Evolutionary conservation across 2,888 invertebrate genomes (phyloP).

Genomic region (Drosophila flavopinicola): DNA sequence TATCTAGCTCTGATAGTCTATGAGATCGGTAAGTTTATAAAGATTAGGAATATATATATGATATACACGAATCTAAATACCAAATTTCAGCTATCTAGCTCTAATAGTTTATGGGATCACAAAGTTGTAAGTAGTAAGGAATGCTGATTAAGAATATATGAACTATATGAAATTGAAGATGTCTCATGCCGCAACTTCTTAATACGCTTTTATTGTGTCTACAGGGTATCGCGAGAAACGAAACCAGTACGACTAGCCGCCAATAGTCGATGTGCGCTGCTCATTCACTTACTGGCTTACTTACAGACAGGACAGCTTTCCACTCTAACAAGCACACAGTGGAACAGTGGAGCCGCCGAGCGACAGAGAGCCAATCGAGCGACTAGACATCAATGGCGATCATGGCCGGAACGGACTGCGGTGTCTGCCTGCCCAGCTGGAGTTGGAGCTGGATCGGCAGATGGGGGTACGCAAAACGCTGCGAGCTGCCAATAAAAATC

Average conservation of each 20-base stretch:
- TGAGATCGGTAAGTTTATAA: too few relatives aligned
- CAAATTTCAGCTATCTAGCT: too few relatives aligned
- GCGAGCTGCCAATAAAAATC: conserved; percentile 79
- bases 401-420: conserved; percentile 27
- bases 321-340: conserved; percentile 72
- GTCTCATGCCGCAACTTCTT: too few relatives aligned
- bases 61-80: too few relatives aligned
- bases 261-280: conserved; percentile 18
- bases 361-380: conserved; percentile 24
- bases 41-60: too few relatives aligned
- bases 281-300: conserved; percentile 78
- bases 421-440: conserved; percentile 10
- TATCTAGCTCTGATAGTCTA: too few relatives aligned
- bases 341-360: conserved; percentile 9
- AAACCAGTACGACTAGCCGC: not conserved
- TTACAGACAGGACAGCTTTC: conserved; percentile 51
- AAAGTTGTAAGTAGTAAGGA: too few relatives aligned
- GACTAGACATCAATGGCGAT: conserved; percentile 69
- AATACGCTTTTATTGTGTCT: not conserved
- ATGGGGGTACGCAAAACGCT: conserved; percentile 59
- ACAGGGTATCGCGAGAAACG: too few relatives aligned
- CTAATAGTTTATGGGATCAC: too few relatives aligned
- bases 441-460: conserved; percentile 6
- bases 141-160: too few relatives aligned
- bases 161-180: too few relatives aligned